phyloP scores from a whole-genome alignment of 2,888 invertebrate genomes.

The Hyles lineata region DNA sequence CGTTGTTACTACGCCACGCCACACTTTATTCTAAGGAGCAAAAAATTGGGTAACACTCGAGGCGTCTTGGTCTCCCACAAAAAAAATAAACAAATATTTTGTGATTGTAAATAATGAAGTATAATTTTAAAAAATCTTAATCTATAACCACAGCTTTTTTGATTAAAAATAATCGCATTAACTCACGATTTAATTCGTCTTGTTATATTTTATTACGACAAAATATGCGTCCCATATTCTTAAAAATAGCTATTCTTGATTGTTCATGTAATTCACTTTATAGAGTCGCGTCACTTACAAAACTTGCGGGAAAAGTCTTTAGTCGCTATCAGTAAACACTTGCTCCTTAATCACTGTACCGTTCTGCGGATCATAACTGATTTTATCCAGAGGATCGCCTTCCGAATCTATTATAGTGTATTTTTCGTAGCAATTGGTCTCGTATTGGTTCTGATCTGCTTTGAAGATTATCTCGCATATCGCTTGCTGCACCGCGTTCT shows the following conservation, averaged over 20 bases:
- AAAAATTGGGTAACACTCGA: no score
- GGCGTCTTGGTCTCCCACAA: no score
- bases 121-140: background rate
- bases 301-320: no score
- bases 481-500: slow-evolving; percentile 54
- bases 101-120: background rate
- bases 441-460: slow-evolving; percentile 53
- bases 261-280: no score
- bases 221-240: background rate
- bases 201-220: background rate
- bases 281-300: no score
- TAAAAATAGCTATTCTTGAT: no score
- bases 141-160: background rate
- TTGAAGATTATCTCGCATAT: slow-evolving; percentile 60
- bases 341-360: slow-evolving; percentile 10
- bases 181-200: background rate
- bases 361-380: background rate
- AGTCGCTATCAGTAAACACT: background rate
- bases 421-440: slow-evolving; percentile 41
- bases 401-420: slow-evolving; percentile 40
- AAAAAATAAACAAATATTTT: no score
- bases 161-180: background rate
- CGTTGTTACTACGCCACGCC: no score
- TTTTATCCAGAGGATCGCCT: background rate
- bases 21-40: no score